phyloP scores from a whole-genome alignment of 2,113 vertebrate genomes.

The Microcebus tavaratra region DNA sequence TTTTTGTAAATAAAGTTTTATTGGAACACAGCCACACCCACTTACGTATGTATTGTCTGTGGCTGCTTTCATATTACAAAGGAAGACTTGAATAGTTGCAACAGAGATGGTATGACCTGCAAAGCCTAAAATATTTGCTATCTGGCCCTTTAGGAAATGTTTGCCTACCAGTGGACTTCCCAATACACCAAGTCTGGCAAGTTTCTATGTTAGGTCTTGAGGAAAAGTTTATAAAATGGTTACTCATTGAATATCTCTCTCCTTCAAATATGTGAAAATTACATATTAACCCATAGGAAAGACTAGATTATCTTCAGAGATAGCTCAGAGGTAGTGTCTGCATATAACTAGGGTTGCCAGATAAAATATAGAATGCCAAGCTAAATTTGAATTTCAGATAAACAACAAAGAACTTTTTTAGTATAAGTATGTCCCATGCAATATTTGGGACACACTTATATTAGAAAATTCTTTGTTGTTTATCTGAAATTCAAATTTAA shows the following conservation, averaged over 20 bases:
- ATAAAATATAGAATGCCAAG: neutral
- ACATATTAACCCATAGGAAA: neutral
- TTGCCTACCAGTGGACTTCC: neutral
- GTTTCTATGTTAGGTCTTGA: neutral
- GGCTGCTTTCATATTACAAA: neutral
- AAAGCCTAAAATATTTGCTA: neutral
- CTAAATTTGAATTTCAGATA: slow-evolving; percentile 26
- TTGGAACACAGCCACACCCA: neutral
- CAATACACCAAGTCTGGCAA: neutral
- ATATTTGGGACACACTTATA: neutral
- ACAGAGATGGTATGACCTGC: neutral
- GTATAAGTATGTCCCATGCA: neutral
- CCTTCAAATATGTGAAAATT: neutral
- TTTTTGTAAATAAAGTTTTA: slow-evolving; percentile 28
- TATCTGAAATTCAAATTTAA: slow-evolving; percentile 17
- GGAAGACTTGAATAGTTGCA: neutral
- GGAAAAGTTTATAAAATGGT: neutral
- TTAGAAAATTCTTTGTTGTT: neutral
- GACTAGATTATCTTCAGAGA: slow-evolving; percentile 15
- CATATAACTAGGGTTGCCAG: neutral
- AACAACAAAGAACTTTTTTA: neutral
- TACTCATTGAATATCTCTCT: neutral
- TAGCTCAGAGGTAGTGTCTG: neutral
- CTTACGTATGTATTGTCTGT: neutral
- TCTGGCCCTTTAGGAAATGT: neutral